A percentile compares a stretch with the other conserved stretches of the same genome.
Conservation (phyloP, 2,113 vertebrate genomes). For the Mesitornis unicolor region DNA sequence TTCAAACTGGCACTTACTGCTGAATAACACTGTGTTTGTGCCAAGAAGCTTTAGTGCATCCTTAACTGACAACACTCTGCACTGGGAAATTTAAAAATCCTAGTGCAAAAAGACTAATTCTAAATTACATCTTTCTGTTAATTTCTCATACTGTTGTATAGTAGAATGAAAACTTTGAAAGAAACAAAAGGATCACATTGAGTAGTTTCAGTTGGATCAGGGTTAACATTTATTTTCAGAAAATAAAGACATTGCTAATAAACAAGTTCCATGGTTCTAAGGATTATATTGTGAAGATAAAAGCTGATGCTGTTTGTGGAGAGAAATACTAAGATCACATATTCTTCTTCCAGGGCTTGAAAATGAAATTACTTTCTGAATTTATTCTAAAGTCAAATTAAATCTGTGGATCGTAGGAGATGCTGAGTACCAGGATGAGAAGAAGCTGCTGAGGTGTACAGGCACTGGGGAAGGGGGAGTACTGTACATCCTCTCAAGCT, state of each 20-base stretch:
- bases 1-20: background rate
- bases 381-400: background rate
- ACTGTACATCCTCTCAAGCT: accelerated
- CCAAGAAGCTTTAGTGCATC: background rate
- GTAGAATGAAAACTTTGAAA: background rate
- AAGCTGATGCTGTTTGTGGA: background rate
- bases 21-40: background rate
- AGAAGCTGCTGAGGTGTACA: background rate
- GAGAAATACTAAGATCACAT: background rate
- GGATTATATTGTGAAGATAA: background rate
- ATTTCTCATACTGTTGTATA: background rate
- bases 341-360: background rate
- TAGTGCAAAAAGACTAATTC: background rate
- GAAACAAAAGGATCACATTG: background rate
- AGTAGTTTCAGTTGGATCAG: background rate
- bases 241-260: background rate
- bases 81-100: background rate
- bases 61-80: background rate
- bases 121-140: background rate
- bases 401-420: background rate
- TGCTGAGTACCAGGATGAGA: background rate
- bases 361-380: background rate
- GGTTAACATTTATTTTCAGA: background rate
- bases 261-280: background rate
- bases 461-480: background rate